These are phyloP conservation scores for Colletes gigas DNA, from an alignment of 1,140 invertebrate species.

Conservation along the genomic window DNA sequence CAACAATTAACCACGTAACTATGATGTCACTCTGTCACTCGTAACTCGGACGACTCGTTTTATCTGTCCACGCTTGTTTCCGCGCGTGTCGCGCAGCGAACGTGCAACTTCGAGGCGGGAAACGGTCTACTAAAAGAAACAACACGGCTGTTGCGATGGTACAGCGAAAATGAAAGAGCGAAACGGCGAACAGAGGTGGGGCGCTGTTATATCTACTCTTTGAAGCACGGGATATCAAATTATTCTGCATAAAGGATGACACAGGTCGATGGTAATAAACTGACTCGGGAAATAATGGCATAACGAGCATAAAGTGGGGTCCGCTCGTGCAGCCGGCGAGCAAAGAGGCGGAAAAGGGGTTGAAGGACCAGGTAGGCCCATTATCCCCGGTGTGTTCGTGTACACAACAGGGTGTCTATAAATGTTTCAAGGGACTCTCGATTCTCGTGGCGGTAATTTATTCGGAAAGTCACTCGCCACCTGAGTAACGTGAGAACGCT, in stretches of 20 bases:
- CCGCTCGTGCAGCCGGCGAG: slow-evolving; percentile 65
- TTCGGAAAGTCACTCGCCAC: slow-evolving; percentile 72
- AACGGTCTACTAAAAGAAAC: not conserved
- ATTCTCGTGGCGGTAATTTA: slow-evolving; percentile 69
- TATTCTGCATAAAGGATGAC: slow-evolving; percentile 67
- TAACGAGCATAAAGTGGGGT: slow-evolving; percentile 66
- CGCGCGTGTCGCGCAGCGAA: not conserved
- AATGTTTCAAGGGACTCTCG: slow-evolving; percentile 65
- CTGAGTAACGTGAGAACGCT: slow-evolving; percentile 75
- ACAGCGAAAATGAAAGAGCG: slow-evolving; percentile 10
- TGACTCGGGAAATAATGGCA: slow-evolving; percentile 67
- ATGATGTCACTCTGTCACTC: not conserved
- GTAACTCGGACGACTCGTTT: not conserved
- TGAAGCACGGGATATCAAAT: slow-evolving; percentile 63
- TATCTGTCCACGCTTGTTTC: not conserved
- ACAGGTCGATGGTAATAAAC: slow-evolving; percentile 68
- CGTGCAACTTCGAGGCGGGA: not conserved
- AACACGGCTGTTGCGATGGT: not conserved
- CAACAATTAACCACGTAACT: not conserved
- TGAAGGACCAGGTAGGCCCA: slow-evolving; percentile 69
- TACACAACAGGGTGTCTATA: slow-evolving; percentile 65
- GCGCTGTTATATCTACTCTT: slow-evolving; percentile 47
- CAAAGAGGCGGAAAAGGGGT: slow-evolving; percentile 65
- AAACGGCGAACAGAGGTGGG: not conserved
- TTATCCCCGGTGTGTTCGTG: slow-evolving; percentile 62